phyloP scores from a whole-genome alignment of 2,888 invertebrate species.

The Acronicta psi region DNA sequence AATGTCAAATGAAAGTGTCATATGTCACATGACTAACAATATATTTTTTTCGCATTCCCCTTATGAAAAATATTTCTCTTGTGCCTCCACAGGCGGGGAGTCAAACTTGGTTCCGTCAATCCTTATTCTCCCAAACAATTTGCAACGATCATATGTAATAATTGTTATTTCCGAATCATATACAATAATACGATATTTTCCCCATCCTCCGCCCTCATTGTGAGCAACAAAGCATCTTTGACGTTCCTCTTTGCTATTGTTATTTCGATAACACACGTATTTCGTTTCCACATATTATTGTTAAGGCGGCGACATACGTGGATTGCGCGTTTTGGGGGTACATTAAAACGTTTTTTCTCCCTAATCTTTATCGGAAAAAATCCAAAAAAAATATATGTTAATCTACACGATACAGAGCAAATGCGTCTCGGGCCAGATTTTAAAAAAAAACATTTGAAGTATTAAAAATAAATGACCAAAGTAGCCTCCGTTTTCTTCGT shows the following conservation, averaged over 20 bases:
- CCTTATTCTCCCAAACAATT: constrained; percentile 12
- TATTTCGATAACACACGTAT: constrained; percentile 45
- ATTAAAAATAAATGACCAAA: no score
- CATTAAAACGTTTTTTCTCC: no score
- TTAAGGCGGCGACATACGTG: no score
- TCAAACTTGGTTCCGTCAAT: constrained; percentile 4
- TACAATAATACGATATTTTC: constrained; percentile 29
- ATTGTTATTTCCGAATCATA: constrained; percentile 33
- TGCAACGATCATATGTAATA: constrained; percentile 42
- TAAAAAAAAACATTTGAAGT: no score
- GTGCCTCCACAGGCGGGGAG: constrained; percentile 8
- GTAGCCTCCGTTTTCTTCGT: no score
- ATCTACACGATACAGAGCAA: no score
- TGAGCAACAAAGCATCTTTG: constrained; percentile 46
- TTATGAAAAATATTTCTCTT: constrained; percentile 19
- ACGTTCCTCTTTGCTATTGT: constrained; percentile 38
- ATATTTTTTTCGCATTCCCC: constrained; percentile 19
- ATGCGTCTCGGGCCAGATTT: no score
- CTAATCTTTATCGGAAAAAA: no score
- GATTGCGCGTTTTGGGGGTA: no score
- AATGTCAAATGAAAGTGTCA: constrained; percentile 33
- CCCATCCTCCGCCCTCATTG: constrained; percentile 14
- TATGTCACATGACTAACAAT: constrained; percentile 19
- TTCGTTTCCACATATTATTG: constrained; percentile 37
- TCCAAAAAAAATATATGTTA: no score